Conservation (phyloP, 2,888 invertebrate genomes). For the Synergus japonicus region DNA sequence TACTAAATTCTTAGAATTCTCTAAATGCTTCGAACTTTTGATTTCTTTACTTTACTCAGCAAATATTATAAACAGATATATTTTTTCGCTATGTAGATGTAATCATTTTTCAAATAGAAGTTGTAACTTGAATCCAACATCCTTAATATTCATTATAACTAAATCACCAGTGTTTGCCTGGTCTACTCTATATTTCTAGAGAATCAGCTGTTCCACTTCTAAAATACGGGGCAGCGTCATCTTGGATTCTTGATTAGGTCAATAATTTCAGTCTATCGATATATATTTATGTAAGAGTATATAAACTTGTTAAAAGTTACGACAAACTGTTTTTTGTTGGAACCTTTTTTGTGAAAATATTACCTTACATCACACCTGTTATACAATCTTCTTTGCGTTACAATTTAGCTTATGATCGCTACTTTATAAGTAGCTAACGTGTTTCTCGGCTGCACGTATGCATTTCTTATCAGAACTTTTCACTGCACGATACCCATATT, state of each 20-base stretch:
- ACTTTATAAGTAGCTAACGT: constrained; percentile 33
- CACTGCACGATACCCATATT: constrained; percentile 40
- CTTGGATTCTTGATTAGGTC: constrained; percentile 2
- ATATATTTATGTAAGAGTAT: not conserved
- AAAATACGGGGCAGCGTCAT: not conserved
- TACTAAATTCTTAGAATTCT: no score
- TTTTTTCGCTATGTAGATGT: no score
- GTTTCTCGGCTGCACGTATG: constrained; percentile 30
- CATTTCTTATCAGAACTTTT: constrained; percentile 39
- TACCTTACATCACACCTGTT: constrained; percentile 1
- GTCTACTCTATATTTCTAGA: not conserved
- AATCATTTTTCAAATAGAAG: no score
- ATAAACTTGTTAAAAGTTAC: not conserved
- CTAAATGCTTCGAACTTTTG: no score
- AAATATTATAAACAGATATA: no score
- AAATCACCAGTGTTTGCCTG: not conserved
- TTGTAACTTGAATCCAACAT: no score
- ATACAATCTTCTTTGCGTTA: constrained; percentile 24
- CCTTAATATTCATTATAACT: no score
- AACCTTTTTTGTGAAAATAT: constrained; percentile 1
- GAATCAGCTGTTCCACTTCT: not conserved
- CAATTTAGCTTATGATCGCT: constrained; percentile 20
- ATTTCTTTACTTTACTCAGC: no score
- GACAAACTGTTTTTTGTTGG: not conserved
- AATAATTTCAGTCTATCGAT: constrained; percentile 15